Base-by-base conservation (phyloP, 1,140 invertebrate species). In the Himalopsyche phryganea region DNA sequence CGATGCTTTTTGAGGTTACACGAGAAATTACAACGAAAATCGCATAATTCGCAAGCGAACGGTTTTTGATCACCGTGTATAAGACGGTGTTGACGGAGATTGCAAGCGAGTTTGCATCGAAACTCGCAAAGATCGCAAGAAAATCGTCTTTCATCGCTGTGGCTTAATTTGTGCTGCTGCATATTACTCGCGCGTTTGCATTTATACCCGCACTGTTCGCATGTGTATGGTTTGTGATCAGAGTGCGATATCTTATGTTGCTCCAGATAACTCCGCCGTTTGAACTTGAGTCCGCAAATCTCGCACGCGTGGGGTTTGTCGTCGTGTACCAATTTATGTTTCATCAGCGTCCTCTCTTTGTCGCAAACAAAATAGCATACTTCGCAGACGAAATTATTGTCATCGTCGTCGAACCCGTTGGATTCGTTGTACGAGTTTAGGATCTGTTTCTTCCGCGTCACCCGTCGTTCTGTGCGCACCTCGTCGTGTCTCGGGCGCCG, bases 231-330 rank as follows among this genome's bases (percentile, higher is more conserved):
- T 45, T 76, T 78, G 59, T 76, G 73, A 5, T 75, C 75, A 3
- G 75, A 74, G 55, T 79, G 76, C 1, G 74, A 77, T 15, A 75
- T 72, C 15, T 74, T 77, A 54, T 79, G 78, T 35, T 76, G 73
- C 54, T 77, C 77, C 5, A 79, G 63, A 5, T 75, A 76, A 50
- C 74, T 77, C 9, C 71, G 65, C 17, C 71, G 65, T 47, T 75
- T 77, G 54, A 77, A 79, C 0, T 72, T 75, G 49, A 77, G 73
- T 0, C 76, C 75, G 48, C 77, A 79, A 0, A 46, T 11, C 5
- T 32, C 50, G 40, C 57, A 59, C 5, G 57, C 20, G 20, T 44
- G 50, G 1, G 56, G 56, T 18, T 50, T 49, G 9, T 33, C 33
- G 13, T 57, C 73, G 17, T 54, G 51, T n/a, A 36, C 46, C 15